A percentile compares a stretch with the other conserved stretches of the same genome.
phyloP scores from a whole-genome alignment of 2,797 vertebrate species.

The Ctenosaura bakeri region DNA sequence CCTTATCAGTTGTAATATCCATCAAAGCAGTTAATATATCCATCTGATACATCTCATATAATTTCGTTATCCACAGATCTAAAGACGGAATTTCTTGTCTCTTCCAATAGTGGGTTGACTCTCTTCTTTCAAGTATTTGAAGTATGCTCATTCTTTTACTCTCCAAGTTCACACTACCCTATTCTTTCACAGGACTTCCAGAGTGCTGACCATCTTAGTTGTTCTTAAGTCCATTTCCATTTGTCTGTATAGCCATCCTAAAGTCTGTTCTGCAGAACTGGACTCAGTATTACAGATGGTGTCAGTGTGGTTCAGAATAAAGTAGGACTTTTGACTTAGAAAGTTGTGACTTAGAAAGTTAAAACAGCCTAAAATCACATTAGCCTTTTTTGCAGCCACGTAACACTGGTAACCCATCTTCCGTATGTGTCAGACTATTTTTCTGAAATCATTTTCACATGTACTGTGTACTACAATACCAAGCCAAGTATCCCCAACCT shows the following conservation, averaged over 20 bases:
- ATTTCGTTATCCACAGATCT: too few species aligned
- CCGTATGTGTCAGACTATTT: not conserved
- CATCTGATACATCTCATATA: too few species aligned
- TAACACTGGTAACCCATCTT: not conserved
- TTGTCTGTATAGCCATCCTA: not conserved
- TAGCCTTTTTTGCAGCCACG: not conserved
- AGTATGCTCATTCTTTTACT: not conserved
- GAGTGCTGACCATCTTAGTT: not conserved
- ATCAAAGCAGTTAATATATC: too few species aligned
- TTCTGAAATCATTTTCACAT: not conserved
- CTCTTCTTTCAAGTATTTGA: not conserved
- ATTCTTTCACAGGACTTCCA: not conserved
- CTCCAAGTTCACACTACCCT: not conserved
- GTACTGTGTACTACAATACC: not conserved
- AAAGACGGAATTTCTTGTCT: too few species aligned
- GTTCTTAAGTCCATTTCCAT: not conserved
- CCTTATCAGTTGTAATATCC: too few species aligned
- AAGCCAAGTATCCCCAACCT: not conserved
- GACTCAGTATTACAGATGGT: not conserved
- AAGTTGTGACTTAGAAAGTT: not conserved
- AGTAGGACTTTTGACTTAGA: not conserved
- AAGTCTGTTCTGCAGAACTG: not conserved
- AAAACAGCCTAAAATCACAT: not conserved
- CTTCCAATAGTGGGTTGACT: too few species aligned
- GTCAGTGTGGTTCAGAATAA: not conserved